Evolutionary conservation across 2,113 vertebrate species (phyloP), one percentile per base, ranked within the genome.

Genomic region (Azemiops feae): DNA sequence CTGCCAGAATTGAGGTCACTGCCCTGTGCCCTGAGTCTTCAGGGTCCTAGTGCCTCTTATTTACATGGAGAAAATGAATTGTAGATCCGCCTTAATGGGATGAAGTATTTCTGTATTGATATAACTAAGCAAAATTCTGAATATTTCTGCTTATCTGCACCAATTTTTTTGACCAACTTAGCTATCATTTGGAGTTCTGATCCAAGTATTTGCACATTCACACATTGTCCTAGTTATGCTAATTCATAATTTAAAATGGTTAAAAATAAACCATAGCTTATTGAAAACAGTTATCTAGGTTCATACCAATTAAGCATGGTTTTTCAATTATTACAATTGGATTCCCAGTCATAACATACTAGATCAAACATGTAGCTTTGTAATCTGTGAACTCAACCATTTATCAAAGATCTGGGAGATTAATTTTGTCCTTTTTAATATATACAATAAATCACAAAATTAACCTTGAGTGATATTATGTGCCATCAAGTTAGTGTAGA

Each of bases 1-100:
- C 81, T 90, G 23, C 45, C 89, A 34, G 81, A 85, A 34, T 87
- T n/a, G 92, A 87, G 89, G 89, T 90, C 81, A 90, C 47, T 64
- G 81, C 89, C 45, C 39, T 34, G 64, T 89, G 27, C 20, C 64
- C 39, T 57, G 53, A 85, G 50, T 90, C 88, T 90, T 90, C 92
- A 30, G 92, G 89, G 89, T 90, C 89, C 55, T 93, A 87, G 22
- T 60, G 92, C 52, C 34, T 22, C 8, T 23, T 50, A 2, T 45
- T 81, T 69, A 39, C 12, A 43, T n/a, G 1, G 39, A 23, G 22
- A 55, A 30, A 85, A 54, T 85, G 25, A 27, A 20, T 34, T 14
- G 4, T 86, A 91, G 2, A 86, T 34, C 53, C n/a, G 14, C 6
- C 45, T 39, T 91, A 47, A 27, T 57, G 25, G 39, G 53, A 50